A percentile compares a stretch with the other conserved stretches of the same genome.
These are phyloP conservation scores for Oplegnathus fasciatus DNA, from an alignment of 2,113 vertebrate species.

Conservation along the genomic window DNA sequence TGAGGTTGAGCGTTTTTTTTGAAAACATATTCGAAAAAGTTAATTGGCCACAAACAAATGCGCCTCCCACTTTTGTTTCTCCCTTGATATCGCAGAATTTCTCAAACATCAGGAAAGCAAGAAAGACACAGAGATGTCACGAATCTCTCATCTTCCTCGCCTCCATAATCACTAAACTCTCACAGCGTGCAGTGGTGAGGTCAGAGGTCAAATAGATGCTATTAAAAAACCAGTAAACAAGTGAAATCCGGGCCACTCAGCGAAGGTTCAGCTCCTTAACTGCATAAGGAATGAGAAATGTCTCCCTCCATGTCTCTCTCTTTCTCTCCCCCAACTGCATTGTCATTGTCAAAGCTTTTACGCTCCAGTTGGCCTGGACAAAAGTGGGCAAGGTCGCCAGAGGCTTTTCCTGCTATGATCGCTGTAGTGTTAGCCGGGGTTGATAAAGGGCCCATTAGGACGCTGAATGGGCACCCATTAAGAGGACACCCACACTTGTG, in stretches of 20 bases:
- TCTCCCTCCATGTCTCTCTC: constrained; percentile 38
- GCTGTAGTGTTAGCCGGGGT: constrained; percentile 47
- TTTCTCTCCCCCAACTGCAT: constrained; percentile 37
- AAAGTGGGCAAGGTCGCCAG: constrained; percentile 66
- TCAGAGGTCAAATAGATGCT: constrained; percentile 59
- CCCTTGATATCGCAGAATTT: neutral
- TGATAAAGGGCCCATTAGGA: constrained; percentile 81
- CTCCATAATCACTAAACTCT: neutral
- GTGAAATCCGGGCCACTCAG: constrained; percentile 43
- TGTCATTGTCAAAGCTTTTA: constrained; percentile 75
- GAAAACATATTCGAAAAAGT: neutral
- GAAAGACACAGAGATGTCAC: neutral
- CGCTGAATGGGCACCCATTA: constrained; percentile 80
- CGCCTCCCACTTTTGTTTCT: neutral
- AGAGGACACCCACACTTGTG: constrained; percentile 76
- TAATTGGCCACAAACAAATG: constrained; percentile 13
- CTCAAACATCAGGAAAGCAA: neutral
- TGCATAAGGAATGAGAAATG: constrained; percentile 54
- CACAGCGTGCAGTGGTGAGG: constrained; percentile 4
- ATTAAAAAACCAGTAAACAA: constrained; percentile 57
- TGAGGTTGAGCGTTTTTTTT: neutral
- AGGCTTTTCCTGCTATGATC: constrained; percentile 80
- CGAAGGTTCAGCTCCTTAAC: constrained; percentile 41
- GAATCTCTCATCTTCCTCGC: neutral
- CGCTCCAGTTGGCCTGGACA: constrained; percentile 81